Evolutionary conservation across 2,797 vertebrate genomes (phyloP).

Genomic region (Cottoperca gobio): DNA sequence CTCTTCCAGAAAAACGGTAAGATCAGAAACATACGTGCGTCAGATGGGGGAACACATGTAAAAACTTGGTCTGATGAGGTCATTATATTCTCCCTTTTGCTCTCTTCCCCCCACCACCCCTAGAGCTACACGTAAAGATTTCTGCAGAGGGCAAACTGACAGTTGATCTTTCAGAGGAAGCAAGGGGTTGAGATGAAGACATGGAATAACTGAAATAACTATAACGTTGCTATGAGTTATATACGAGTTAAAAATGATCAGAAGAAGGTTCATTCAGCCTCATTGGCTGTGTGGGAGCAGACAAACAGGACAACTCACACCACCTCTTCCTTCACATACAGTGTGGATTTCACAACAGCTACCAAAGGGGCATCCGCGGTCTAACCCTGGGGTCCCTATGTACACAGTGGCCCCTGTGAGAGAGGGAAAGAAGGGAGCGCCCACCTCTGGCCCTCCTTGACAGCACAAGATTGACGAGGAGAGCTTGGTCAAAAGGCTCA

Average conservation of each 20-base stretch:
- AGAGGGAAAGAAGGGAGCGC: slow-evolving; percentile 62
- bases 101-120: slow-evolving; percentile 12
- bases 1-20: slow-evolving; percentile 65
- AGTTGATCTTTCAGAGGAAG: slow-evolving; percentile 28
- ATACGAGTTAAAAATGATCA: too few relatives aligned
- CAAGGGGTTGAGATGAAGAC: slow-evolving; percentile 1
- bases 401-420: slow-evolving; percentile 69
- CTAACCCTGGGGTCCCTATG: slow-evolving; percentile 74
- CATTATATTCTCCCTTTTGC: slow-evolving; percentile 44
- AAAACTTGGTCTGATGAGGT: slow-evolving; percentile 73
- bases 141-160: slow-evolving; percentile 41
- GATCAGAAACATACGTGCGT: slow-evolving; percentile 79
- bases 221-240: slow-evolving; percentile 10
- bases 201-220: not conserved
- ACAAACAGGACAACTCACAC: slow-evolving; percentile 39
- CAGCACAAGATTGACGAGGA: slow-evolving; percentile 80
- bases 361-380: slow-evolving; percentile 71
- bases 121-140: slow-evolving; percentile 52
- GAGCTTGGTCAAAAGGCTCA: slow-evolving; percentile 76
- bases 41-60: slow-evolving; percentile 68
- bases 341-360: slow-evolving; percentile 77
- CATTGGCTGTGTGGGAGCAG: slow-evolving; percentile 44
- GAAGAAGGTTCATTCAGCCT: too few relatives aligned
- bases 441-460: slow-evolving; percentile 77
- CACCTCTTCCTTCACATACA: slow-evolving; percentile 57